Conservation (phyloP, 2,797 vertebrate species). For the Silurus aristotelis region DNA sequence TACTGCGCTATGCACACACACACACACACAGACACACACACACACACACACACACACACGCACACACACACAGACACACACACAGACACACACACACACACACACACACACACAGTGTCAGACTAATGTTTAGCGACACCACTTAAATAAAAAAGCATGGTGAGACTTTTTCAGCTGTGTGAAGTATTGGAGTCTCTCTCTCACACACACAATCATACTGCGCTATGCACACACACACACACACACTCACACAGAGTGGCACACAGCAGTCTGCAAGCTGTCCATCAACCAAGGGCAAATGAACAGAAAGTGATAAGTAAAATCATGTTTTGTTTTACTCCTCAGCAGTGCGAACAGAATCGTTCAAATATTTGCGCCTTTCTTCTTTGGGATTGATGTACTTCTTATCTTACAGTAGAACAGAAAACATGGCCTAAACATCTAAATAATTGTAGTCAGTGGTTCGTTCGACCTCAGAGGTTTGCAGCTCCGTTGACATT, state of each 20-base stretch:
- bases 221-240: neutral
- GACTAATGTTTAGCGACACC: constrained; percentile 34
- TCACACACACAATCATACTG: neutral
- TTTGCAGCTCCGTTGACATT: neutral
- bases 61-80: neutral
- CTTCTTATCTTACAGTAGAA: neutral
- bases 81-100: neutral
- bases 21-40: neutral
- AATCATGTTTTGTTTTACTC: neutral
- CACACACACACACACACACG: too few relatives aligned
- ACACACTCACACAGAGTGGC: neutral
- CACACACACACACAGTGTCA: constrained; percentile 18
- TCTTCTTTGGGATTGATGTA: too few relatives aligned
- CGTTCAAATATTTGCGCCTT: neutral
- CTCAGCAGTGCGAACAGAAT: neutral
- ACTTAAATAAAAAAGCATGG: constrained; percentile 36
- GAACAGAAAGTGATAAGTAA: neutral
- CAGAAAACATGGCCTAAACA: neutral
- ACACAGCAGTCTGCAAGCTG: neutral
- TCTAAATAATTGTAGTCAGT: neutral
- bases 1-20: neutral
- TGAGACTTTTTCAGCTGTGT: constrained; percentile 41
- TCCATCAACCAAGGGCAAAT: neutral
- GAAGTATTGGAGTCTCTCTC: constrained; percentile 32
- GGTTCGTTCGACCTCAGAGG: neutral